Evolutionary conservation across 2,113 vertebrate species (phyloP), one percentile per base, ranked within the genome.

Genomic region (Bothrops jararaca): DNA sequence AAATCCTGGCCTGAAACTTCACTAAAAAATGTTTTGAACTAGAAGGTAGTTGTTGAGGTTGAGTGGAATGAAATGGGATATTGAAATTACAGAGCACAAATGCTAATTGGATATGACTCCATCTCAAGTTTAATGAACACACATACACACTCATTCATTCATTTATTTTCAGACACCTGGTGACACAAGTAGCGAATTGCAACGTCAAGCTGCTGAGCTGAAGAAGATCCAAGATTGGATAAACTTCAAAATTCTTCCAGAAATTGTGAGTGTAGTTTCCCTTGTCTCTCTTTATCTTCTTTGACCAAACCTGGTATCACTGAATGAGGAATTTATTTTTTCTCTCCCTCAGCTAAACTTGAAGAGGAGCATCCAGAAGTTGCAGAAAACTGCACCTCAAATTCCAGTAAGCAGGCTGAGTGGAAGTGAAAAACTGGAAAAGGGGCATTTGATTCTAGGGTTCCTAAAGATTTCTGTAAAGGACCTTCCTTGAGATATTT

Each of bases 201-300:
- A 4, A 45, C 0, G 3, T 0, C 85, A 97, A 2, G 97, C 97
- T 89, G 11, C 0, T 0, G 1, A 53, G 0, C 95, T 99, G 93
- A 97, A 93, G 93, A 2, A 89, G 8, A 95, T 98, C 92, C 96
- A 98, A 91, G 23, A 5, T 6, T 58, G 94, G n/a, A 96, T 98
- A 58, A 93, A 98, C 13, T 64, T 0, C 0, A 95, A 0, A 54
- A 97, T 98, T 92, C 93, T 92, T 39, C 96, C 96, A 86, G 95
- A 91, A 1, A 58, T 98, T 94, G 98, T 99, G 94, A 96, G 97
- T 0, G 0, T 57, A 57, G 23, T 39, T 93, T 45, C 45, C 34
- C 24, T 29, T 34, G 3, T 3, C 12, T 48, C 0, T 39, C 15
- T 52, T 53, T 45, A 64, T 34, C 22, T 89, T 4, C 6, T 26